phyloP scores from a whole-genome alignment of 2,797 vertebrate genomes.

The Tympanoctomys barrerae region DNA sequence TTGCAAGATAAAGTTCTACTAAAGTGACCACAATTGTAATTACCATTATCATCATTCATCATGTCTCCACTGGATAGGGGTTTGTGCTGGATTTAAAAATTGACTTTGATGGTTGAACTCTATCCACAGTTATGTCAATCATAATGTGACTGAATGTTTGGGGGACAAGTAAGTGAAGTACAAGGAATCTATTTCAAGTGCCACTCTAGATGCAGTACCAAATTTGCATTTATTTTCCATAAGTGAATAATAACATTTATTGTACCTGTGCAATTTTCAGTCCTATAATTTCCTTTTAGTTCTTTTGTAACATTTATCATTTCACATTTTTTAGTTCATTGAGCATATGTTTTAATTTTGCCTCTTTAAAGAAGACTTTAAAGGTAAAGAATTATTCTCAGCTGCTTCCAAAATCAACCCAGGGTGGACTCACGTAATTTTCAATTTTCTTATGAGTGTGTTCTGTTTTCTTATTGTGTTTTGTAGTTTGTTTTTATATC shows the following conservation, averaged over 20 bases:
- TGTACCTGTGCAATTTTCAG: not conserved
- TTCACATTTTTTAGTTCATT: not conserved
- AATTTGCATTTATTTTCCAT: not conserved
- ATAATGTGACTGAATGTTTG: not conserved
- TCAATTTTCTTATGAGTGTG: not conserved
- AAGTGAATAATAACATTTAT: not conserved
- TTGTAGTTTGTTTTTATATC: not conserved
- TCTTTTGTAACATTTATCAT: not conserved
- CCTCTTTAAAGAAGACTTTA: not conserved
- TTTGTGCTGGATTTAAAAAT: not conserved
- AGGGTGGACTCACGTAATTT: not conserved
- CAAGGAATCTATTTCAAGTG: not conserved
- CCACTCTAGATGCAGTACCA: not conserved
- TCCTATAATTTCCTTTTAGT: not conserved
- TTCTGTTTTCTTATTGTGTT: not conserved
- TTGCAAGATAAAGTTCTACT: not conserved
- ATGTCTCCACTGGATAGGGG: not conserved
- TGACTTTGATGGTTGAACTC: not conserved
- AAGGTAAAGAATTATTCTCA: not conserved
- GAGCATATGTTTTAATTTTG: slow-evolving; percentile 18
- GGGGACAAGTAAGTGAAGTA: not conserved
- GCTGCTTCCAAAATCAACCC: not conserved
- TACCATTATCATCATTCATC: not conserved
- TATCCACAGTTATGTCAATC: not conserved
- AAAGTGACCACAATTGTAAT: not conserved